These are phyloP conservation scores for Spea bombifrons DNA, from an alignment of 2,113 vertebrate species.

Conservation along the genomic window DNA sequence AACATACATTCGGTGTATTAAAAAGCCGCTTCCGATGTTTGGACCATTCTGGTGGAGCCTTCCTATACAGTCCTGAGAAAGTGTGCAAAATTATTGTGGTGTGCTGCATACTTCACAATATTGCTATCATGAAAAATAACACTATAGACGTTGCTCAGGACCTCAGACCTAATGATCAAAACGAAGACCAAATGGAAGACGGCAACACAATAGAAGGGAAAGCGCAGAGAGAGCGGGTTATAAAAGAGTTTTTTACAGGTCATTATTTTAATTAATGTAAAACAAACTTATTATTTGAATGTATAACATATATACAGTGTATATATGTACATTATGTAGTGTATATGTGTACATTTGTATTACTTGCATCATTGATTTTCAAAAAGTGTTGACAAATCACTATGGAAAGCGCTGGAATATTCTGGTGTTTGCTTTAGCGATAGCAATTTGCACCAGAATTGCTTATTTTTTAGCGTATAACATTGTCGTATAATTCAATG, in stretches of 20 bases:
- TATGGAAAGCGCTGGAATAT: no score
- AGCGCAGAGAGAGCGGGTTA: conserved; percentile 16
- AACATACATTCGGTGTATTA: conserved; percentile 23
- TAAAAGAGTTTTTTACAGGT: conserved; percentile 31
- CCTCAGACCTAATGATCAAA: conserved; percentile 3
- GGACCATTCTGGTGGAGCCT: conserved; percentile 34
- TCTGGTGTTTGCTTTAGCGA: no score
- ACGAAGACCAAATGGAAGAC: neutral
- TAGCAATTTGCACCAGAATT: no score
- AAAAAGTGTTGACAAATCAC: no score
- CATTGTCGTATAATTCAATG: no score
- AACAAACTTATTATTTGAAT: no score
- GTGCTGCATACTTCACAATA: conserved; percentile 41
- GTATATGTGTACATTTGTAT: no score
- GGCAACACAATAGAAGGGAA: conserved; percentile 34
- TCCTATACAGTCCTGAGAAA: conserved; percentile 34
- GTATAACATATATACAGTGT: no score
- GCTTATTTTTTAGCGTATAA: no score
- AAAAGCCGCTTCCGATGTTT: conserved; percentile 41
- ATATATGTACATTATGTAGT: no score
- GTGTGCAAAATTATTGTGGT: conserved; percentile 41
- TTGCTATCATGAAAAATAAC: conserved; percentile 18
- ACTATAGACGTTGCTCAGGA: conserved; percentile 14
- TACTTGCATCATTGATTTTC: no score
- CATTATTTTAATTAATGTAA: neutral